phyloP scores from a whole-genome alignment of 2,113 vertebrate species.

The Salvelinus sp. region DNA sequence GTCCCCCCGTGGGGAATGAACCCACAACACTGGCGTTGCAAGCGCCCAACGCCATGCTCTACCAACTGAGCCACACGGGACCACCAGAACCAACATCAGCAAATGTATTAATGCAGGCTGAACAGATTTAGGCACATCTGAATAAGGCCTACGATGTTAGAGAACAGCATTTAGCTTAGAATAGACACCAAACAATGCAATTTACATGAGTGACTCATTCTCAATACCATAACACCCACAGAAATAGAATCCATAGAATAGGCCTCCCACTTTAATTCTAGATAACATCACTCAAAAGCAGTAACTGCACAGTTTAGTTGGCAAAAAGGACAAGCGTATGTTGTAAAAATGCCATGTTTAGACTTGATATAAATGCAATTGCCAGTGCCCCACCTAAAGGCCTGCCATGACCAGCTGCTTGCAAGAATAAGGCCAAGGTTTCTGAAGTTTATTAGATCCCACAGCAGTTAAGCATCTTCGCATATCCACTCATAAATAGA shows the following conservation, averaged over 20 bases:
- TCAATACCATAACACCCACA: neutral
- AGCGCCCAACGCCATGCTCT: too few species aligned
- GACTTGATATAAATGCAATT: slow-evolving; percentile 3
- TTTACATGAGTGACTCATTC: too few species aligned
- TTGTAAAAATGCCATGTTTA: neutral
- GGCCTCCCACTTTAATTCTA: too few species aligned
- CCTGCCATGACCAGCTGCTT: neutral
- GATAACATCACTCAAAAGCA: too few species aligned
- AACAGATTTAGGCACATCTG: neutral
- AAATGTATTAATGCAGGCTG: slow-evolving; percentile 46
- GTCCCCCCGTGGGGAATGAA: too few species aligned
- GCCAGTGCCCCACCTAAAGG: slow-evolving; percentile 31
- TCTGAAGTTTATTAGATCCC: slow-evolving; percentile 33
- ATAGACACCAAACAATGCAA: neutral
- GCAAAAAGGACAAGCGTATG: neutral
- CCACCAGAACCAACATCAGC: neutral
- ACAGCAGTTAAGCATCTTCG: neutral
- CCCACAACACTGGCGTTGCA: too few species aligned
- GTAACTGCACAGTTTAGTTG: neutral
- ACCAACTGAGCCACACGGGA: too few species aligned
- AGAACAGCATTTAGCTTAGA: slow-evolving; percentile 6
- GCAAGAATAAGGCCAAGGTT: slow-evolving; percentile 10
- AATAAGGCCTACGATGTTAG: neutral
- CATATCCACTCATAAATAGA: slow-evolving; percentile 31
- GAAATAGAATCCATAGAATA: too few species aligned